Evolutionary conservation across 2,797 vertebrate species (phyloP).

Genomic region (Lateolabrax maculatus): DNA sequence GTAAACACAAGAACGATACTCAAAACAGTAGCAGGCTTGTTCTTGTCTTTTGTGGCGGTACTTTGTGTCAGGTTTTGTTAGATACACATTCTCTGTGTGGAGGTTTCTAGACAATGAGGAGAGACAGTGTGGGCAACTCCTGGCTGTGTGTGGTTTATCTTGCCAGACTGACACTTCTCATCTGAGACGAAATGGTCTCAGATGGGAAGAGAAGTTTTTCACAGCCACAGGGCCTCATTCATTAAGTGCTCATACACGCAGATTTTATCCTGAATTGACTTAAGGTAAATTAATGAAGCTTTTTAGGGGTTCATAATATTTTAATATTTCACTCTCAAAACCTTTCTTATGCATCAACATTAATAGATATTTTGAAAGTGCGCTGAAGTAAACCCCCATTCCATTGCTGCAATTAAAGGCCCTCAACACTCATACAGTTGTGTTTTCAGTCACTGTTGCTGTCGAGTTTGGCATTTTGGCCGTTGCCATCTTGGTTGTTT

Average conservation of each 20-base stretch:
- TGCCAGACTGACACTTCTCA: constrained; percentile 35
- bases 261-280: not conserved
- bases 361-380: not conserved
- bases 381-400: not conserved
- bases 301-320: constrained; percentile 6
- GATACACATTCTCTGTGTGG: constrained; percentile 12
- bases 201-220: constrained; percentile 9
- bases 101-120: constrained; percentile 27
- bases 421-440: too few species aligned
- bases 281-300: not conserved
- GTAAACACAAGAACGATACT: constrained; percentile 35
- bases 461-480: too few species aligned
- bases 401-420: not conserved
- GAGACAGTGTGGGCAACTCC: constrained; percentile 34
- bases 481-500: too few species aligned
- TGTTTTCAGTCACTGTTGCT: too few species aligned
- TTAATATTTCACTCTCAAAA: constrained; percentile 7
- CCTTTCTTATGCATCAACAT: not conserved
- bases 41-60: constrained; percentile 7
- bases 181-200: constrained; percentile 20
- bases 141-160: constrained; percentile 26
- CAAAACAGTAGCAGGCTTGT: not conserved
- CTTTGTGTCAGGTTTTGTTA: constrained; percentile 12
- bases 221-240: constrained; percentile 3
- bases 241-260: not conserved